Conservation (phyloP, 2,113 vertebrate species). For the Oophaga pumilio region DNA sequence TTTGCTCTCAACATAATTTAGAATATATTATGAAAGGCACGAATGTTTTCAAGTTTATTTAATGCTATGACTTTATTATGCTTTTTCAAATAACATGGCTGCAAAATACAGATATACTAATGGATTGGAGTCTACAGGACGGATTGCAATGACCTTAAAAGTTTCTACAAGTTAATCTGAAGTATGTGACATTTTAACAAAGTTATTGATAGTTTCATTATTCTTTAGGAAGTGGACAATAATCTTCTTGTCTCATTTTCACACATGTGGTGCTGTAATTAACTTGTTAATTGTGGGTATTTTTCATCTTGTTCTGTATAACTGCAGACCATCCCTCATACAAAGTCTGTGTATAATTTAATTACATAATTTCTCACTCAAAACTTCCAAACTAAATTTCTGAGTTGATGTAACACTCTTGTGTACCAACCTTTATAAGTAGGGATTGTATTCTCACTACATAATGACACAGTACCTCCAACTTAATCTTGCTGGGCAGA, state of each 20-base stretch:
- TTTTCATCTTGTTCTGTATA: constrained; percentile 36
- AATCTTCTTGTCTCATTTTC: constrained; percentile 48
- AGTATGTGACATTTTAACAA: constrained; percentile 9
- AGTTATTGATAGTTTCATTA: constrained; percentile 25
- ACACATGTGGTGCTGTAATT: constrained; percentile 45
- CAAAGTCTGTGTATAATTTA: constrained; percentile 3
- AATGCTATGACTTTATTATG: not conserved
- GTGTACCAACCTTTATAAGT: not conserved
- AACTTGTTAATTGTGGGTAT: constrained; percentile 48
- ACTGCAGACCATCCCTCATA: constrained; percentile 18
- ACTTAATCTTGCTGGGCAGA: too few species aligned
- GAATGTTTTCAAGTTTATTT: not conserved
- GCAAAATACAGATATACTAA: constrained; percentile 10
- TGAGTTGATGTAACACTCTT: not conserved
- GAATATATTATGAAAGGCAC: not conserved
- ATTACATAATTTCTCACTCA: constrained; percentile 9
- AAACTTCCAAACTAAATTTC: not conserved
- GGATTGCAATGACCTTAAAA: not conserved
- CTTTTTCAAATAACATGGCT: not conserved
- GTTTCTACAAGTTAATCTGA: not conserved
- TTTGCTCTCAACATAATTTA: not conserved
- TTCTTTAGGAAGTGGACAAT: constrained; percentile 33
- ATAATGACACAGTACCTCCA: not conserved
- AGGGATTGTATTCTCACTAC: not conserved
- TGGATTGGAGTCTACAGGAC: not conserved